Conservation (phyloP, 2,113 vertebrate species). For the Ahaetulla prasina region DNA sequence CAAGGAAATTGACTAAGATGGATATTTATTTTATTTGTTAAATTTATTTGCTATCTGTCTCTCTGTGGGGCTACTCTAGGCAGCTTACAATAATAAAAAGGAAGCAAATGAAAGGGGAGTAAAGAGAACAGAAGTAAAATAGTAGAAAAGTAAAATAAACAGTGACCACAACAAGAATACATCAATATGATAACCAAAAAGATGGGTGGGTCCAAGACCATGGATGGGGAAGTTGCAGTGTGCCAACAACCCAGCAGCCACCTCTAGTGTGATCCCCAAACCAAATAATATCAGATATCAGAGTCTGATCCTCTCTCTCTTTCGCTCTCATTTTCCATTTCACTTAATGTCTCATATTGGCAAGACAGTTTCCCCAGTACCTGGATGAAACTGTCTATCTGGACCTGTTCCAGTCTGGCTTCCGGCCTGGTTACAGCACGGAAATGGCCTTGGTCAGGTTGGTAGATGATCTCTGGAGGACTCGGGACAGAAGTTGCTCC, state of each 20-base stretch:
- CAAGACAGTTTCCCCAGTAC: too few species aligned
- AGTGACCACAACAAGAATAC: neutral
- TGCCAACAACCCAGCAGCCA: neutral
- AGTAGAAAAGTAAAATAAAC: neutral
- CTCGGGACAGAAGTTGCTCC: too few species aligned
- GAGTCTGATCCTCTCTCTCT: neutral
- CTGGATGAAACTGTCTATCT: too few species aligned
- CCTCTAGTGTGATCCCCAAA: neutral
- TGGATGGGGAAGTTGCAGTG: neutral
- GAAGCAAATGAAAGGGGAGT: neutral
- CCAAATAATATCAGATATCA: neutral
- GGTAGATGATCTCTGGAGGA: too few species aligned
- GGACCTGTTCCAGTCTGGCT: too few species aligned
- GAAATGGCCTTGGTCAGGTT: too few species aligned
- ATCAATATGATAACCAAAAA: neutral
- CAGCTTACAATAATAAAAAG: too few species aligned
- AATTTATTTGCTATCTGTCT: too few species aligned
- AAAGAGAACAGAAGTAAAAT: neutral
- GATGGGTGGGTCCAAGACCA: neutral
- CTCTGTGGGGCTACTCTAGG: too few species aligned
- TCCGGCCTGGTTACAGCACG: too few species aligned
- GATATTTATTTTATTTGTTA: neutral
- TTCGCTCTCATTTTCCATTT: neutral
- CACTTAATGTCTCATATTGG: neutral
- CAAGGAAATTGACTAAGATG: neutral